These are phyloP conservation scores for Orchesellides sinensis DNA, from an alignment of 2,888 invertebrate species.

Conservation along the genomic window DNA sequence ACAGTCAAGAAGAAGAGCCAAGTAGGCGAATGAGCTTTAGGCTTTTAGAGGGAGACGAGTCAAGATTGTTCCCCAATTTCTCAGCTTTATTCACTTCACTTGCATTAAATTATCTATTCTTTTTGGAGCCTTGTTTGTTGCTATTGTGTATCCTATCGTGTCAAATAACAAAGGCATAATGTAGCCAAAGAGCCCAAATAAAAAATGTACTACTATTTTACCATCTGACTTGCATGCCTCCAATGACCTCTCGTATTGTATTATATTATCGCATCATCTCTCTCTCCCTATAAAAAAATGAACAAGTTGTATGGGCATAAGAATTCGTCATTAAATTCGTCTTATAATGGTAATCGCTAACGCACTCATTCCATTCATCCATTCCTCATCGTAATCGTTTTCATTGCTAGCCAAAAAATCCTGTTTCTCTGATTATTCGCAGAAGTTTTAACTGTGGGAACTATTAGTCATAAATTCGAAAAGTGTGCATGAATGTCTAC, in stretches of 20 bases:
- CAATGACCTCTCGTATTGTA: conserved; percentile 34
- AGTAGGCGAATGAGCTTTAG: conserved; percentile 39
- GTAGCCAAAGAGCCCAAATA: not conserved
- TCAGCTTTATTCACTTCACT: conserved; percentile 9
- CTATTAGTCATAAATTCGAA: conserved; percentile 48
- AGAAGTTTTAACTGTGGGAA: conserved; percentile 55
- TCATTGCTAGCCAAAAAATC: conserved; percentile 41
- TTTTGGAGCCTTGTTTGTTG: conserved; percentile 2
- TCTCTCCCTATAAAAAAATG: conserved; percentile 1
- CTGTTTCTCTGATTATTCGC: conserved; percentile 55
- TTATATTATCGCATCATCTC: not conserved
- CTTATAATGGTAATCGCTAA: conserved; percentile 37
- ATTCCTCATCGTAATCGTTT: not conserved
- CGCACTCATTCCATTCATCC: conserved; percentile 41
- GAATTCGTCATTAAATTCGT: conserved; percentile 45
- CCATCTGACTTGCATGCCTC: conserved; percentile 12
- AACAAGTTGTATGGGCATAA: not conserved
- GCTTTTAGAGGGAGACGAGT: no score
- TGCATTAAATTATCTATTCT: conserved; percentile 2
- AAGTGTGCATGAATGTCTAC: not conserved
- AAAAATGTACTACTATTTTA: conserved; percentile 22
- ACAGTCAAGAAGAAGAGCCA: not conserved
- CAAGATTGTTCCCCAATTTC: conserved; percentile 34
- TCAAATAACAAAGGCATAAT: conserved; percentile 29
- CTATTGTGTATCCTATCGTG: conserved; percentile 26